These are phyloP conservation scores for Clitarchus hookeri DNA, from an alignment of 2,888 invertebrate genomes.

Conservation along the genomic window DNA sequence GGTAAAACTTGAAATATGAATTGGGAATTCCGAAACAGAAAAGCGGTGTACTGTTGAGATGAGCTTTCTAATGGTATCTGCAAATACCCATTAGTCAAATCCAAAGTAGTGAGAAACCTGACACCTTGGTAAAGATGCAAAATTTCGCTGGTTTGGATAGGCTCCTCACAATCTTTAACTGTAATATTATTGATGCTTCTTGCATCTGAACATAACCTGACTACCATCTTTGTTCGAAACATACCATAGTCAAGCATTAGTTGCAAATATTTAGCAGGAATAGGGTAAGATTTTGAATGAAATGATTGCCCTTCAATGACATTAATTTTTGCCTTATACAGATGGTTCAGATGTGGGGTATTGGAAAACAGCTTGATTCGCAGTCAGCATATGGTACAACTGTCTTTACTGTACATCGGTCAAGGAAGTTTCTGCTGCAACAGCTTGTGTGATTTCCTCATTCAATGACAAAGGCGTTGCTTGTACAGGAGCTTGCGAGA, in stretches of 20 bases:
- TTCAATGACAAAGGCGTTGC: too few relatives aligned
- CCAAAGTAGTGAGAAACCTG: neutral
- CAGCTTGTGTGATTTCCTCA: too few relatives aligned
- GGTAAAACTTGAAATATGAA: neutral
- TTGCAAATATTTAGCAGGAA: neutral
- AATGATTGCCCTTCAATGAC: neutral
- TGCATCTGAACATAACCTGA: neutral
- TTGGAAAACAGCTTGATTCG: neutral
- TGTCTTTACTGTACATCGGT: too few relatives aligned
- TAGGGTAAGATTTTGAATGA: neutral
- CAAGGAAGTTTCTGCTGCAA: too few relatives aligned
- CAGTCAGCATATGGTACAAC: too few relatives aligned
- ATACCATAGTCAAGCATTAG: neutral
- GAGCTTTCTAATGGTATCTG: neutral
- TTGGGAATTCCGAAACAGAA: neutral
- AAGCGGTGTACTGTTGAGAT: neutral
- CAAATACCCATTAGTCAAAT: neutral
- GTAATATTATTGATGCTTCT: neutral
- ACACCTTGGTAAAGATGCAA: neutral
- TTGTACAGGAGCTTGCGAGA: too few relatives aligned
- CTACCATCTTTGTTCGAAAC: neutral
- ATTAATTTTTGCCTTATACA: neutral
- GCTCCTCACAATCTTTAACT: neutral
- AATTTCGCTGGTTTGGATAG: neutral
- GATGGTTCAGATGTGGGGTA: neutral